phyloP scores from a whole-genome alignment of 2,113 vertebrate species.

The Pedetes capensis region DNA sequence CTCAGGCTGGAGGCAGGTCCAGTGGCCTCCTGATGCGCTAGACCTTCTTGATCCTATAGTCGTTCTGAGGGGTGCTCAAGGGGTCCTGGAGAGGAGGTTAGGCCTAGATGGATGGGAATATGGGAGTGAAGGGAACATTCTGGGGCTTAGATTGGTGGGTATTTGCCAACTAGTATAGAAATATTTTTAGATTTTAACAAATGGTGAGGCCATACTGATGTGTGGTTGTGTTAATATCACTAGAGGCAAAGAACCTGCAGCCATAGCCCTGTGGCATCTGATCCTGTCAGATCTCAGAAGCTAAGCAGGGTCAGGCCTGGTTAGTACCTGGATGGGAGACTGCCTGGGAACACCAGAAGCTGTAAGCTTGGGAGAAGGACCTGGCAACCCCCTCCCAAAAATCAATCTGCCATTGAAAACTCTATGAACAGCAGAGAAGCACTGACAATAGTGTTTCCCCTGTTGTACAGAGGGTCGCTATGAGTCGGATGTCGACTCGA shows the following conservation, averaged over 20 bases:
- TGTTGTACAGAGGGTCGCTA: too few relatives aligned
- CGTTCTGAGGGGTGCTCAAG: not conserved
- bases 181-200: not conserved
- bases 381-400: too few relatives aligned
- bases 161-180: not conserved
- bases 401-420: too few relatives aligned
- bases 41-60: not conserved
- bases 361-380: too few relatives aligned
- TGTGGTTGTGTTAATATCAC: not conserved
- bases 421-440: too few relatives aligned
- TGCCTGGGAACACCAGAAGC: too few relatives aligned
- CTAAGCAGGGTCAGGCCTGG: too few relatives aligned
- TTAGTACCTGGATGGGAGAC: too few relatives aligned
- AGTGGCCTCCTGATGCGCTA: not conserved
- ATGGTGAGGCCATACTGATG: not conserved
- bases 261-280: too few relatives aligned
- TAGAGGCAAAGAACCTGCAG: not conserved
- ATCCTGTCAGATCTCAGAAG: too few relatives aligned
- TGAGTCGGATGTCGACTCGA: too few relatives aligned
- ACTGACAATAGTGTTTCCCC: too few relatives aligned
- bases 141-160: not conserved
- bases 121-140: not conserved
- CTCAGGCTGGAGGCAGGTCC: not conserved
- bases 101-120: not conserved
- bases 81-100: not conserved